Conservation (phyloP, 2,888 invertebrate species). For the Thereva unica region DNA sequence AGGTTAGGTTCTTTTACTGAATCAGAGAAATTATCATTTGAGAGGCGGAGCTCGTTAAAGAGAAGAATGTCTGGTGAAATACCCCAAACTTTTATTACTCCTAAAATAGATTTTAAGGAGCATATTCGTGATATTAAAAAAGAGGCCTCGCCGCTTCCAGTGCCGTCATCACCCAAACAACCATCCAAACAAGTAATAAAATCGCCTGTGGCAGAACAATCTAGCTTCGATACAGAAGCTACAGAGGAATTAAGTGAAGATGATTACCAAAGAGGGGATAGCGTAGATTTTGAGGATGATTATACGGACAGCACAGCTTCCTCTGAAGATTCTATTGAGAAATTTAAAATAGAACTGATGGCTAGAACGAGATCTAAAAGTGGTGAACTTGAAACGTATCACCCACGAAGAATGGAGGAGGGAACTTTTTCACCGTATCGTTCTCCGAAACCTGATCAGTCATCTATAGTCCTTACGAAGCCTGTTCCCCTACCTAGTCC, state of each 20-base stretch:
- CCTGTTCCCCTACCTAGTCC: constrained; percentile 69
- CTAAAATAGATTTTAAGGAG: constrained; percentile 11
- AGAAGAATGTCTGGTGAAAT: constrained; percentile 47
- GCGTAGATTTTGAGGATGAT: constrained; percentile 62
- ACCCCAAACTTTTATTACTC: constrained; percentile 6
- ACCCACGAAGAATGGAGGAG: constrained; percentile 64
- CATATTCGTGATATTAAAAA: too few species aligned
- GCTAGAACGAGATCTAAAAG: constrained; percentile 54
- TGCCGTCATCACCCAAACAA: neutral
- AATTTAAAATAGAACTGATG: constrained; percentile 55
- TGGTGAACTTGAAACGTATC: constrained; percentile 70
- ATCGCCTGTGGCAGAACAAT: constrained; percentile 14
- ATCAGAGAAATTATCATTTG: constrained; percentile 58
- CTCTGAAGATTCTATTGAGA: constrained; percentile 57
- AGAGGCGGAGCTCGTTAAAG: constrained; percentile 58
- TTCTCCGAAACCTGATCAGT: constrained; percentile 60
- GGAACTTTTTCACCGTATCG: constrained; percentile 55
- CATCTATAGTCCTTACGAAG: constrained; percentile 65
- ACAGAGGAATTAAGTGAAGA: constrained; percentile 36
- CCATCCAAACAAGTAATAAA: constrained; percentile 50
- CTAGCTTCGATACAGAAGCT: neutral
- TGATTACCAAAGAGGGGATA: constrained; percentile 46
- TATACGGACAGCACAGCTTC: constrained; percentile 69
- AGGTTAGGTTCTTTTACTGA: constrained; percentile 62
- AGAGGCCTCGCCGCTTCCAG: too few species aligned